phyloP scores from a whole-genome alignment of 2,888 invertebrate genomes.

The Pheosia gnoma region DNA sequence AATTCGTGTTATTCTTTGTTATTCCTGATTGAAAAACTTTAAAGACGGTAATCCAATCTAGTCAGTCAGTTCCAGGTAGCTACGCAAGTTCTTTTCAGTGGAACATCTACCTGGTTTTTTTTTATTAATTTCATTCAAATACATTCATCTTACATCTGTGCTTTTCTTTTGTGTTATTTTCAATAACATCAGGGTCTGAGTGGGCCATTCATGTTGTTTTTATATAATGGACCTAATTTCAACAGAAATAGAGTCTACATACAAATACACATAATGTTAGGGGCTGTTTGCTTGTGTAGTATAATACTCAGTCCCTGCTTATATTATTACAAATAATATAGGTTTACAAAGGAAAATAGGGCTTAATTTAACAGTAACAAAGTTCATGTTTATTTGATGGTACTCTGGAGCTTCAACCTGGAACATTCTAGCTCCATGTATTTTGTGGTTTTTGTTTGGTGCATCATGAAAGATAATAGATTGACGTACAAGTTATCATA shows the following conservation, averaged over 20 bases:
- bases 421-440: neutral
- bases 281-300: neutral
- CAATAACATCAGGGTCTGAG: no score
- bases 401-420: neutral
- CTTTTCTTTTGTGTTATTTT: no score
- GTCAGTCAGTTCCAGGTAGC: no score
- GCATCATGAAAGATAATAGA: neutral
- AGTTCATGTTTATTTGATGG: neutral
- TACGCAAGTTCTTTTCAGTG: no score
- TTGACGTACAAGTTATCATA: neutral
- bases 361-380: neutral
- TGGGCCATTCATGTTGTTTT: no score
- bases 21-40: no score
- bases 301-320: neutral
- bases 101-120: no score
- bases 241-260: neutral
- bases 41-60: no score
- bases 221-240: neutral
- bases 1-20: no score
- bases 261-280: neutral
- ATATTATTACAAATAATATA: neutral
- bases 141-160: no score
- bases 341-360: neutral
- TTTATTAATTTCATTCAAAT: no score
- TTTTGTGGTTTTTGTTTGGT: neutral